Evolutionary conservation across 2,888 invertebrate genomes (phyloP).

Genomic region (Folsomia candida): DNA sequence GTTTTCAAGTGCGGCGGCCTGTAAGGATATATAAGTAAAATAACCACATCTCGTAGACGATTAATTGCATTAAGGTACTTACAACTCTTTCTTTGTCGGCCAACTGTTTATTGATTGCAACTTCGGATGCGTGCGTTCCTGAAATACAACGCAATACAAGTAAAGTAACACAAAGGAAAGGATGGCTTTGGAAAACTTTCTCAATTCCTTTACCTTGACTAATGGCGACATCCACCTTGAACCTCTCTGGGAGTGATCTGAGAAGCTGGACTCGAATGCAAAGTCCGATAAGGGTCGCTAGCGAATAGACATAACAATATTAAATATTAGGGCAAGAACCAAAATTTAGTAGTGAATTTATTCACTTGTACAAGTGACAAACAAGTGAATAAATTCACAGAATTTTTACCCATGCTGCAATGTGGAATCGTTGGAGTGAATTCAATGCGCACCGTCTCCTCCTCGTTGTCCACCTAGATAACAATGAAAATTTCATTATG

Average conservation of each 20-base stretch:
- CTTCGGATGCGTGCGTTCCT: slow-evolving; percentile 87
- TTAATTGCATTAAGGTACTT: neutral
- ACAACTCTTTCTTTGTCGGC: slow-evolving; percentile 95
- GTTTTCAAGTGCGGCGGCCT: slow-evolving; percentile 90
- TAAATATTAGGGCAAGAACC: too few relatives aligned
- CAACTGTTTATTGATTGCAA: slow-evolving; percentile 93
- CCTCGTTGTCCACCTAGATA: slow-evolving; percentile 67
- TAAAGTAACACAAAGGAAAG: too few relatives aligned
- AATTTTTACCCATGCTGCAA: slow-evolving; percentile 98
- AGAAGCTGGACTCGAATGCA: slow-evolving; percentile 89
- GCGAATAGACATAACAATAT: too few relatives aligned
- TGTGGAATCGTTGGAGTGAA: slow-evolving; percentile 99
- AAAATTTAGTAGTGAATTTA: too few relatives aligned
- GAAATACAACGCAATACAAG: too few relatives aligned
- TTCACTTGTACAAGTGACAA: too few relatives aligned
- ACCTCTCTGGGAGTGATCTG: slow-evolving; percentile 75
- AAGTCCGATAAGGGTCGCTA: slow-evolving; percentile 80
- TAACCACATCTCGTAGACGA: neutral
- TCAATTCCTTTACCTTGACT: slow-evolving; percentile 57
- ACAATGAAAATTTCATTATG: neutral
- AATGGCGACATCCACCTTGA: slow-evolving; percentile 83
- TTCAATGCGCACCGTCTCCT: slow-evolving; percentile 69
- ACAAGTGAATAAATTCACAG: slow-evolving; percentile 54
- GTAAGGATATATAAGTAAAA: neutral
- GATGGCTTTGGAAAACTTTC: neutral